These are phyloP conservation scores for Aporrectodea caliginosa DNA, from an alignment of 1,140 invertebrate genomes.

Conservation along the genomic window DNA sequence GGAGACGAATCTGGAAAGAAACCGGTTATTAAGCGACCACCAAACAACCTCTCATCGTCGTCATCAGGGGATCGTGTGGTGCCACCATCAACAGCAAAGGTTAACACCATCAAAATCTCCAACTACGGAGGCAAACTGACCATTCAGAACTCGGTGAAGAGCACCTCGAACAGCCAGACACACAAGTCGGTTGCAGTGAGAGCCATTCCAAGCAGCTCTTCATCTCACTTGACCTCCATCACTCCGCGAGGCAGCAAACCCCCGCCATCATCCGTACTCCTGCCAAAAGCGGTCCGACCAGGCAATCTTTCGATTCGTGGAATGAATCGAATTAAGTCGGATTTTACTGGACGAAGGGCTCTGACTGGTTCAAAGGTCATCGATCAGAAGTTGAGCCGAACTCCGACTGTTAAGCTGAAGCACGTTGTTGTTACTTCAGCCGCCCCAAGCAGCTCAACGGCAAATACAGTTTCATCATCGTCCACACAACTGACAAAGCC, in stretches of 20 bases:
- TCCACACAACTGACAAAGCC: slow-evolving; percentile 16
- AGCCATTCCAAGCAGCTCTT: not conserved
- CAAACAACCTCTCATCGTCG: not conserved
- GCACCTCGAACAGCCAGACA: not conserved
- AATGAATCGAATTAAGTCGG: slow-evolving; percentile 34
- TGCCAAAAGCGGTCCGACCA: slow-evolving; percentile 38
- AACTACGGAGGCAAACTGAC: slow-evolving; percentile 42
- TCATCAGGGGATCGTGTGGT: not conserved
- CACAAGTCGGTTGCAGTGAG: not conserved
- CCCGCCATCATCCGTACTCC: slow-evolving; percentile 33
- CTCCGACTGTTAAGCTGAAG: slow-evolving; percentile 52
- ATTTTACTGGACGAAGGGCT: slow-evolving; percentile 29
- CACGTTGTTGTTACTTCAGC: slow-evolving; percentile 43
- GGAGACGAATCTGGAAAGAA: not conserved
- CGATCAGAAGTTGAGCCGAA: slow-evolving; percentile 49
- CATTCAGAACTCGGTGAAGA: slow-evolving; percentile 31
- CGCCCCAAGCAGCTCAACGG: slow-evolving; percentile 39
- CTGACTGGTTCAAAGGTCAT: slow-evolving; percentile 36
- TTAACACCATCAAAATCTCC: slow-evolving; percentile 43
- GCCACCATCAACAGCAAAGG: slow-evolving; percentile 31
- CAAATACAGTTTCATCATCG: slow-evolving; percentile 17
- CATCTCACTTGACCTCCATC: not conserved
- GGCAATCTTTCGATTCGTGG: slow-evolving; percentile 22
- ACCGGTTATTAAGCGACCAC: not conserved
- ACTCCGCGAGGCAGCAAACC: slow-evolving; percentile 15